Evolutionary conservation across 2,113 vertebrate genomes (phyloP), one percentile per base, ranked within the genome.

Genomic region (Tapirus terrestris): DNA sequence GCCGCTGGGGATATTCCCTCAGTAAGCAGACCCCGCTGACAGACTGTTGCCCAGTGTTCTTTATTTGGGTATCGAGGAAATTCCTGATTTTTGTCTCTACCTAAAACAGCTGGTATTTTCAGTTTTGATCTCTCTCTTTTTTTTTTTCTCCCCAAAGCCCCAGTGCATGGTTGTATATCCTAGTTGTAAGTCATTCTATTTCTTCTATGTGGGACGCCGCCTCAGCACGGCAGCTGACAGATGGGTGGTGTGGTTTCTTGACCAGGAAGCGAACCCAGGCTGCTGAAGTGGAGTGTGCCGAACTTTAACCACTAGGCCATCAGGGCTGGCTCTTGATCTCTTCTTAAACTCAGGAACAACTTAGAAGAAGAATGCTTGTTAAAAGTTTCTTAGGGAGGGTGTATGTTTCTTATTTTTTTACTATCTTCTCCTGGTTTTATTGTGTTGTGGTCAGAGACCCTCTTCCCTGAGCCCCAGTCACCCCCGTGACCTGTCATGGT

Each of bases 11-110:
- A 2, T 13, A 3, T 16, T n/a, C 33, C 2, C 60, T n/a, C 29
- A 2, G 58, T 5, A 9, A 43, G 27, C 0, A 5, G 17, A 8
- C 3, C 36, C 43, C 21, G 0, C 17, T 2, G 36, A 17, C 12
- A 9, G 13, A 2, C 48, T 8, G 1, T 1, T 7, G 61, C 39
- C 63, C 0, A 0, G 4, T 29, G 8, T 1, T 48, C 77, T 65
- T 33, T 27, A 3, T 33, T 9, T 81, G 86, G 23, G 29, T 13
- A 14, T 58, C 23, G 81, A 61, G 27, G 60, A 60, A 53, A 33
- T 58, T 75, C 12, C 36, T 21, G 45, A 20, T 33, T 39, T 1
- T 63, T 27, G 11, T 43, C 61, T 18, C 9, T 31, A 33, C 43
- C 65, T 27, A 14, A 1, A 8, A 45, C 14, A 75, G 10, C 81